Evolutionary conservation across 2,888 invertebrate species (phyloP).

Genomic region (Microctonus brassicae): DNA sequence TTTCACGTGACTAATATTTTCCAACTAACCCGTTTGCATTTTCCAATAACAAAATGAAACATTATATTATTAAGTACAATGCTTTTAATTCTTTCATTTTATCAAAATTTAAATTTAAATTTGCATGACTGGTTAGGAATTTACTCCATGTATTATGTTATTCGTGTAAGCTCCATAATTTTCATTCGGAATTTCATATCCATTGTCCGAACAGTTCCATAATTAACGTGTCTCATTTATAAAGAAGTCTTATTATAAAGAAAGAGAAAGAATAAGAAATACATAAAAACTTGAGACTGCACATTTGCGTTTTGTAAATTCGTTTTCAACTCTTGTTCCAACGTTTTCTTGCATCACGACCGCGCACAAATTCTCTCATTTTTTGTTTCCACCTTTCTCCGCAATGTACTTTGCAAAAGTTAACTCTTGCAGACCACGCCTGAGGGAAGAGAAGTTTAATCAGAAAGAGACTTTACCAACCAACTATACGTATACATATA

Average conservation of each 20-base stretch:
- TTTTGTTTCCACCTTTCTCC: background rate
- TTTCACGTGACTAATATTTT: no score
- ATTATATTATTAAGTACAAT: no score
- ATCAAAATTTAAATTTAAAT: background rate
- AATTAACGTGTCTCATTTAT: constrained; percentile 21
- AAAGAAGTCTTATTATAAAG: background rate
- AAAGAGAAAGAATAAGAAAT: background rate
- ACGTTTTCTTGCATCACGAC: background rate
- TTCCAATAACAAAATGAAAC: no score
- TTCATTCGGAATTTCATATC: constrained; percentile 16
- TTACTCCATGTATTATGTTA: background rate
- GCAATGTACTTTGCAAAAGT: constrained; percentile 16
- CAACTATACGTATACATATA: background rate
- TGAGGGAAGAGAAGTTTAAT: constrained; percentile 29
- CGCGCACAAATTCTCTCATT: background rate
- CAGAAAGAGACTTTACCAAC: constrained; percentile 8
- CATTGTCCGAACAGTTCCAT: constrained; percentile 8
- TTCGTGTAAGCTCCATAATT: constrained; percentile 12
- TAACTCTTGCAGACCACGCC: background rate
- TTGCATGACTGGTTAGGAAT: background rate
- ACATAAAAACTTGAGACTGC: background rate
- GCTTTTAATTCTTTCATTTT: background rate
- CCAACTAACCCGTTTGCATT: no score
- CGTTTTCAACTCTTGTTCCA: background rate
- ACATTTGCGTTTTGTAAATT: background rate